Evolutionary conservation across 2,797 vertebrate genomes (phyloP).

Genomic region (Molothrus ater): DNA sequence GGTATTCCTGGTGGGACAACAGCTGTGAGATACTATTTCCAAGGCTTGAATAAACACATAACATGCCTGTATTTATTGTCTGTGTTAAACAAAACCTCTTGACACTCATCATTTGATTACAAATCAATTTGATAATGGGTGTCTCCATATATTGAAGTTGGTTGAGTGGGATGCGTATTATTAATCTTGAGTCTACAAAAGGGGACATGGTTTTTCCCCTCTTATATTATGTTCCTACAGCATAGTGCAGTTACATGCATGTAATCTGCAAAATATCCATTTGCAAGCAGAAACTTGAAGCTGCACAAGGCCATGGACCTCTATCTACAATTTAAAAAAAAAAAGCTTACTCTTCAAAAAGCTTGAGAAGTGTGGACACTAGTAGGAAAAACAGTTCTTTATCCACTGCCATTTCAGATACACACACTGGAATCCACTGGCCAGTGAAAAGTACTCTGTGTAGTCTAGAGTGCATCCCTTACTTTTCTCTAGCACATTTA

Average conservation of each 20-base stretch:
- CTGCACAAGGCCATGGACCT: background rate
- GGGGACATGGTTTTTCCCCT: fast-evolving
- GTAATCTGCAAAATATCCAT: background rate
- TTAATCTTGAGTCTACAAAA: background rate
- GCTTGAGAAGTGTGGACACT: background rate
- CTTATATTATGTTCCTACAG: background rate
- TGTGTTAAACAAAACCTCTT: background rate
- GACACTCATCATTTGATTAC: background rate
- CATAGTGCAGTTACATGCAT: background rate
- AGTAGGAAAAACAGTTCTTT: background rate
- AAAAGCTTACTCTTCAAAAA: background rate
- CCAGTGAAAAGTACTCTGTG: background rate
- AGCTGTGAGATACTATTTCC: background rate
- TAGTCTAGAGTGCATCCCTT: background rate
- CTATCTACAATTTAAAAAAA: background rate
- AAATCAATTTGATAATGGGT: background rate
- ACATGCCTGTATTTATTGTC: background rate
- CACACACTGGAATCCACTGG: background rate
- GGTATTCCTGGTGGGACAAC: background rate
- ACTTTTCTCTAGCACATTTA: background rate
- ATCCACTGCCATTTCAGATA: background rate
- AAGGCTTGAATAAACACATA: background rate
- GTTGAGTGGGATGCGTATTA: background rate
- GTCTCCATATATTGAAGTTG: background rate
- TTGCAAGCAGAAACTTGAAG: background rate